These are phyloP conservation scores for Masticophis lateralis DNA, from an alignment of 2,797 vertebrate genomes.

Conservation along the genomic window DNA sequence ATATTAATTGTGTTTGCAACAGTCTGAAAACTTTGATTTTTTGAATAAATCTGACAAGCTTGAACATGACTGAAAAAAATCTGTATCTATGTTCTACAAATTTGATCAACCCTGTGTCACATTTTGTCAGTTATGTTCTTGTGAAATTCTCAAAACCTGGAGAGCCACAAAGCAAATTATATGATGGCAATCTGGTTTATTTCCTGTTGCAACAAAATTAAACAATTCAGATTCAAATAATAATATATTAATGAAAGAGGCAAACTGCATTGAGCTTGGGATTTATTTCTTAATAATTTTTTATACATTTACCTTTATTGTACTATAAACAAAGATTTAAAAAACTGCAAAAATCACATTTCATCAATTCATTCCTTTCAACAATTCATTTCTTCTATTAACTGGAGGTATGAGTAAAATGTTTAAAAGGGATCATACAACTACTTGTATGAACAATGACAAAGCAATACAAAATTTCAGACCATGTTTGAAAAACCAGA, in stretches of 20 bases:
- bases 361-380: neutral
- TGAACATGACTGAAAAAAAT: neutral
- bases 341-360: slow-evolving; percentile 20
- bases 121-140: neutral
- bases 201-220: slow-evolving; percentile 43
- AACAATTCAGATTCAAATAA: slow-evolving; percentile 32
- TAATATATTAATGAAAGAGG: slow-evolving; percentile 29
- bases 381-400: neutral
- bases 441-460: neutral
- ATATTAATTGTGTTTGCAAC: neutral
- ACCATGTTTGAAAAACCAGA: neutral
- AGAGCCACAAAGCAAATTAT: slow-evolving; percentile 17
- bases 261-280: neutral
- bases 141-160: slow-evolving; percentile 18
- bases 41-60: neutral
- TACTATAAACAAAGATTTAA: neutral
- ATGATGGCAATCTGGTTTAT: slow-evolving; percentile 24
- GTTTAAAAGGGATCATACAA: neutral
- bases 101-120: neutral
- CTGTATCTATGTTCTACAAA: neutral
- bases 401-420: neutral
- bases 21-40: neutral
- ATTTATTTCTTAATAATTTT: slow-evolving; percentile 11
- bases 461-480: neutral
- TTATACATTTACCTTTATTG: slow-evolving; percentile 6